Conservation (phyloP, 1,140 invertebrate genomes). For the Cataglyphis hispanica region DNA sequence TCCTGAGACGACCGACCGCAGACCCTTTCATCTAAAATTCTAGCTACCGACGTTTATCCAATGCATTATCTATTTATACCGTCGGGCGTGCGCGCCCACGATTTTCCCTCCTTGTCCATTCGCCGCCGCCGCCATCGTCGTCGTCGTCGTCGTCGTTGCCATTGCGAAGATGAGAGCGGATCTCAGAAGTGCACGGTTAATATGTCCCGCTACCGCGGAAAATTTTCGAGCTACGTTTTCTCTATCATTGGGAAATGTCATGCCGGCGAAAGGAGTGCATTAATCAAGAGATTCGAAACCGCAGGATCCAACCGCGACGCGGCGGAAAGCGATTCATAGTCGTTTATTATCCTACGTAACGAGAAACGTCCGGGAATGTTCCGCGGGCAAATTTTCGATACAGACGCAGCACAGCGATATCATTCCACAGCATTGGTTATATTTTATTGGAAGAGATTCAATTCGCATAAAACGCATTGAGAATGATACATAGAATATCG, state of each 20-base stretch:
- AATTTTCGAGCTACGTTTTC: slow-evolving; percentile 69
- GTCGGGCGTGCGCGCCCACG: slow-evolving; percentile 58
- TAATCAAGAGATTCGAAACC: slow-evolving; percentile 73
- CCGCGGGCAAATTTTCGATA: slow-evolving; percentile 57
- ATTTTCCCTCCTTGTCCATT: neutral
- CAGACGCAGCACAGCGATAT: neutral
- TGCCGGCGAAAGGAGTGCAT: slow-evolving; percentile 69
- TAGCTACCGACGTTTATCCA: slow-evolving; percentile 73
- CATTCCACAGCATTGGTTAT: neutral
- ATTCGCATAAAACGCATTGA: neutral
- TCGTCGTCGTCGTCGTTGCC: neutral
- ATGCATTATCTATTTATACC: slow-evolving; percentile 81
- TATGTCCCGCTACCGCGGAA: slow-evolving; percentile 48
- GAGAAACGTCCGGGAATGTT: slow-evolving; percentile 48
- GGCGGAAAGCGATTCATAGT: slow-evolving; percentile 56
- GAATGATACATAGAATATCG: slow-evolving; percentile 11
- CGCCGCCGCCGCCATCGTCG: neutral
- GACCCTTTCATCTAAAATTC: slow-evolving; percentile 72
- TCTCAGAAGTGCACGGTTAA: slow-evolving; percentile 44
- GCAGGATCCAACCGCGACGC: slow-evolving; percentile 56
- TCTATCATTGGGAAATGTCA: slow-evolving; percentile 70
- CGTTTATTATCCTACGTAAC: slow-evolving; percentile 68
- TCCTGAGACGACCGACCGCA: slow-evolving; percentile 41
- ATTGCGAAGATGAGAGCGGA: slow-evolving; percentile 43
- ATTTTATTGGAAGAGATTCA: slow-evolving; percentile 13